Evolutionary conservation across 1,140 invertebrate species (phyloP), one percentile per base, ranked within the genome.

Genomic region (Bilobella aurantiaca): DNA sequence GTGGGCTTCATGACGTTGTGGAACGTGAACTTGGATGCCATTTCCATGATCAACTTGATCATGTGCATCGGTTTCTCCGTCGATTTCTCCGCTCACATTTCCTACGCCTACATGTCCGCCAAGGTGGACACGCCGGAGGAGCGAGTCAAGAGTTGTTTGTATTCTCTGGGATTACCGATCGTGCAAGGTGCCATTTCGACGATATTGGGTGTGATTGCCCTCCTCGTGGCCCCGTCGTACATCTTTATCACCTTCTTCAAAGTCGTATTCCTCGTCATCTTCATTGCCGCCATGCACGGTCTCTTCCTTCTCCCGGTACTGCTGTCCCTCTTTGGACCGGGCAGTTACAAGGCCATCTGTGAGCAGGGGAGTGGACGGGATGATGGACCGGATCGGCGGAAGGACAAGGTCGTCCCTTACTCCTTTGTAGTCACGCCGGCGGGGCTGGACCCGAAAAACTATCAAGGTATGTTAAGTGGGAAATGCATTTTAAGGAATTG

Each of bases 21-120:
- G 93, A 85, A 87, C 68, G 91, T 98, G 0, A 94, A 91, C 74
- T 79, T 98, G 32, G 94, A 96, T 76, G 93, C 93, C 2, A 95
- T 98, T 72, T 96, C 94, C 0, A 98, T 98, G 93, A 96, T 98
- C 42, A 96, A 96, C 74, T 81, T 98, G 1, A 96, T 98, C 47
- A 98, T 98, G 93, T 96, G 93, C 74, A 96, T 98, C 32, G 95
- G 95, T 47, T 97, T 97, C 78, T 96, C 92, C 1, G 92, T 98
- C 0, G 94, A 98, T 75, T 98, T 96, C 76, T 94, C 93, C 0
- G 94, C 93, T 2, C 95, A 98, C 74, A 96, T 98, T 37, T 95
- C 92, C 69, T 96, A 98, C 74, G 64, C 59, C 42, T 68, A 59
- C 25, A 92, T 96, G 85, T 87, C 90, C n/a, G 91, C 90, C 0